Base-by-base conservation (phyloP, 2,888 invertebrate species). In the Pocota personata region DNA sequence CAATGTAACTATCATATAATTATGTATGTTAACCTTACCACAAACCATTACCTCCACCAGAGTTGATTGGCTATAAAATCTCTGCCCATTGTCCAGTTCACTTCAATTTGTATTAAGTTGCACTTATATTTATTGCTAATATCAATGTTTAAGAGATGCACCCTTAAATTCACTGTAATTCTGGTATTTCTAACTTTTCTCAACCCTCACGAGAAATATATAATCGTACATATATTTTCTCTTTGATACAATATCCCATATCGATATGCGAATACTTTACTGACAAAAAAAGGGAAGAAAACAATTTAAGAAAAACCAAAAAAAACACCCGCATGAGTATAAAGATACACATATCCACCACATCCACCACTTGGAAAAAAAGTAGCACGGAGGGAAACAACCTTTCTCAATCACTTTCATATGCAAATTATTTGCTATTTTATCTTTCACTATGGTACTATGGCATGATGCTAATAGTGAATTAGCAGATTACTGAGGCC, bases 331-430 rank as follows among this genome's bases (percentile, higher is more conserved):
- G 40, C 43, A 69, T 57, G n/a, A 37, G 37, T 37, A 40, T 67
- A 50, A 43, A 24, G 46, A 67, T 19, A 43, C 35, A 19, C 27
- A 37, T 40, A 62, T 67, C 40, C 60, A 16, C 8, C 43, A 40
- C 58, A 67, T 69, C 37, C 55, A 75, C 21, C 14, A 43, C 8
- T 32, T 21, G 8, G 2, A 21, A 40, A 37, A 52, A 24, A 50
- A 30, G 27, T 7, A 50, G 7, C 6, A 30, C 19, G 14, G 58
- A 60, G 82, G 82, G 82, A 84, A 67, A 82, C 76, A 86, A 82
- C 82, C 86, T 86, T 86, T 86, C 82, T 86, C 86, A 86, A 86
- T 86, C 86, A 86, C 86, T 86, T 86, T 86, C 86, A 86, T 86
- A 86, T 86, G 86, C 86, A 86, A 86, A 86, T 86, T 50, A 82